phyloP scores from a whole-genome alignment of 2,888 invertebrate species.

The Thereva unica region DNA sequence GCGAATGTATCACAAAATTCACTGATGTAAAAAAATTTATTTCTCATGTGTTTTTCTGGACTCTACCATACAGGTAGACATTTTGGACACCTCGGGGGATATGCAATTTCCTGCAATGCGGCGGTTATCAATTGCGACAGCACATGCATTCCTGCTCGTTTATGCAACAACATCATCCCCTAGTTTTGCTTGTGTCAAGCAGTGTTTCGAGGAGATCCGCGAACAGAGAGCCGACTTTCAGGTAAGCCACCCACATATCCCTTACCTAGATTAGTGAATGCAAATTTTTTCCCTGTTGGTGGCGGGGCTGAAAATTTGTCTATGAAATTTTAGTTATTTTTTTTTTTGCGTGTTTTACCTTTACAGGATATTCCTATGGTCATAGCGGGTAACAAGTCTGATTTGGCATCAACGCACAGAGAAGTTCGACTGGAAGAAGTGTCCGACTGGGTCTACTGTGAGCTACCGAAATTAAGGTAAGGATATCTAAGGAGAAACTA shows the following conservation, averaged over 20 bases:
- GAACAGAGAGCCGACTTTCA: constrained; percentile 77
- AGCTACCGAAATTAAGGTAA: constrained; percentile 72
- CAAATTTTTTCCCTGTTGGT: too few species aligned
- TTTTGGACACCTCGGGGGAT: constrained; percentile 82
- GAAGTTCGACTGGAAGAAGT: constrained; percentile 79
- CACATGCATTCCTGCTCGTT: constrained; percentile 85
- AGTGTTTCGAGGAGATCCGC: constrained; percentile 79
- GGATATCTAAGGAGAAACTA: constrained; percentile 36
- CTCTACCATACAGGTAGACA: constrained; percentile 63
- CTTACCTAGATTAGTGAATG: too few species aligned
- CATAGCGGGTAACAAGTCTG: constrained; percentile 84
- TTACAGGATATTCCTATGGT: constrained; percentile 80
- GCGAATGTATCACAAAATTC: too few species aligned
- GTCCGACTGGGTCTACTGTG: constrained; percentile 78
- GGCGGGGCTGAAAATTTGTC: too few species aligned
- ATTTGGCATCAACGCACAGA: constrained; percentile 70
- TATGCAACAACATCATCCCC: constrained; percentile 77
- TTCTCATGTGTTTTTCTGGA: too few species aligned
- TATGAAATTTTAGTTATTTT: too few species aligned
- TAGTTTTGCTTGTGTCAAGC: constrained; percentile 73
- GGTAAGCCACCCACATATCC: constrained; percentile 49
- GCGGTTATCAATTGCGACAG: constrained; percentile 81
- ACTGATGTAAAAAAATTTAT: too few species aligned
- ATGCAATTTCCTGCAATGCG: constrained; percentile 91
- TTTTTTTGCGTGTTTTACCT: too few species aligned